Evolutionary conservation across 2,888 invertebrate genomes (phyloP), one percentile per base, ranked within the genome.

Genomic region (Spialia ferax): DNA sequence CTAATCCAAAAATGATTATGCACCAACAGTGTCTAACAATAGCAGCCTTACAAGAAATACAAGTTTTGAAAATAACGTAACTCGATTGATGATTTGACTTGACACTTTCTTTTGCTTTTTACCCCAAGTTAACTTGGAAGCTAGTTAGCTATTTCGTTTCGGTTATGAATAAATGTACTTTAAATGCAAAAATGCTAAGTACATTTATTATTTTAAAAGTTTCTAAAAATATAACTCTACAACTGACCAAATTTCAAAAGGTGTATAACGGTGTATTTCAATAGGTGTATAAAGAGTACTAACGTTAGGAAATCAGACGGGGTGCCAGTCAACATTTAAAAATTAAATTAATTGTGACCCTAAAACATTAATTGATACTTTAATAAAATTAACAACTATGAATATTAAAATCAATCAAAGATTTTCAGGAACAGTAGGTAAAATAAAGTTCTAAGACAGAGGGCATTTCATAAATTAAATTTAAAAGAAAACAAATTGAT

Each of bases 1-100:
- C 84, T 88, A 86, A 87, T 87, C 84, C 86, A 86, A 79, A 80
- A 83, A 84, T 85, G 86, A 89, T 89, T 88, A 88, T 89, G 85
- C 87, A 86, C 77, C 80, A 83, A 88, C 82, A 83, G 78, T 81
- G 75, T 77, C 73, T 71, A 72, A 85, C 85, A 87, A 89, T 83
- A 77, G 79, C 67, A 71, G 73, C 72, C 76, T 80, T 79, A 82
- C 84, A 84, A 85, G 85, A 85, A 86, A 83, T 81, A 89, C 91
- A 82, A 86, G 89, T 91, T 90, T 86, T 79, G 73, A 70, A 80
- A 82, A 89, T 88, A 90, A 89, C 83, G 75, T 79, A 85, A 83
- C 85, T 75, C 75, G 76, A 78, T 79, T 81, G 79, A 86, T 84
- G 83, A 83, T 85, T 78, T 73, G 79, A 75, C 80, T 65, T 65